phyloP scores from a whole-genome alignment of 1,140 invertebrate genomes.

The Coptotermes formosanus region DNA sequence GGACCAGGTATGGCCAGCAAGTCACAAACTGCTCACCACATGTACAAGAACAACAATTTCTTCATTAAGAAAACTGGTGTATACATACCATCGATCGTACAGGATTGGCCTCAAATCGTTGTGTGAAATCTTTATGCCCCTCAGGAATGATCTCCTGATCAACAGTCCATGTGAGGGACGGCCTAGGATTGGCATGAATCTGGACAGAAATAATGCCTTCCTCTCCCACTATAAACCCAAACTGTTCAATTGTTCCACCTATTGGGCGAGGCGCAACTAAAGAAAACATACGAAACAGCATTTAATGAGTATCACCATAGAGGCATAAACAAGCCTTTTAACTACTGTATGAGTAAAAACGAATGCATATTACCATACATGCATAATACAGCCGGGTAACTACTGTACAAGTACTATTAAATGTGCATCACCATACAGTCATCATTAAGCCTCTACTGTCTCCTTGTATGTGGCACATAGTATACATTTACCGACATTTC shows the following conservation, averaged over 20 bases:
- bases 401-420: no score
- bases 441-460: no score
- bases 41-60: not conserved
- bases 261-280: conserved; percentile 61
- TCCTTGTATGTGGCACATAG: no score
- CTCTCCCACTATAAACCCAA: conserved; percentile 67
- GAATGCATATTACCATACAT: no score
- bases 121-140: conserved; percentile 40
- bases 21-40: not conserved
- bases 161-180: conserved; percentile 63
- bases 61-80: not conserved
- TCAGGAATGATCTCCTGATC: conserved; percentile 56
- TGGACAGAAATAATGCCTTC: conserved; percentile 66
- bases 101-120: conserved; percentile 1
- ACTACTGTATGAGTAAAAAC: no score
- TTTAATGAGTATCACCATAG: not conserved
- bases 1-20: no score
- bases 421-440: no score
- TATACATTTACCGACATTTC: no score
- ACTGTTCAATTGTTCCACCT: conserved; percentile 57
- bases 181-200: conserved; percentile 65
- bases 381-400: no score
- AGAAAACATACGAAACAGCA: conserved; percentile 34
- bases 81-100: conserved; percentile 18
- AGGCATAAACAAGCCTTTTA: no score